Evolutionary conservation across 2,888 invertebrate species (phyloP), one percentile per base, ranked within the genome.

Genomic region (Drosophila subsilvestris): DNA sequence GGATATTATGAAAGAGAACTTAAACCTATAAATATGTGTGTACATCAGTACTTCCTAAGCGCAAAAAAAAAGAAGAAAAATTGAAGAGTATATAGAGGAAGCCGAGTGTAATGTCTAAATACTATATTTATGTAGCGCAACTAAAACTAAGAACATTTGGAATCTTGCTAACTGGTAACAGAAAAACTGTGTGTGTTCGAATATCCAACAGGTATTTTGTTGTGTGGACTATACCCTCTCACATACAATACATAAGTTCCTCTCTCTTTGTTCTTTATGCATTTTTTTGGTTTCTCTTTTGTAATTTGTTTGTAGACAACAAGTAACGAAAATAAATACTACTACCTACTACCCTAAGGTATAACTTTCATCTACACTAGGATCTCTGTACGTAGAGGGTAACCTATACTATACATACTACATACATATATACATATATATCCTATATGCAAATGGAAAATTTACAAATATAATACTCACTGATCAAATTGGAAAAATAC

Each of bases 41-140:
- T 42, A 22, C 20, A 50, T 29, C 20, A 20, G 51, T 74, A 60
- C 47, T 60, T 78, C 75, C 51, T 63, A 57, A 56, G 43, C 43
- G 57, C 56, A 48, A 48, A 42, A 5, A 45, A 76, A 55, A 20
- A 57, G 59, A 59, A 56, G 37, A 62, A 76, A 14, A 22, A 27
- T 44, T 51, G 18, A 32, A 65, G 57, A 44, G 27, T 72, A 25
- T 51, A 53, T 44, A 60, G 60, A 53, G 51, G 14, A n/a, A 37
- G n/a, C 7, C n/a, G 47, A 51, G 22, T 27, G 22, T 22, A 37
- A 57, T 27, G 44, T 32, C 43, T 42, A 25, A 29, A 51, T 37
- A 58, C 29, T 50, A 70, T 47, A 47, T 61, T 48, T 37, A 49
- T 25, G 12, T 58, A 25, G 32, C 32, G 27, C 58, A 50, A 69